Percentiles rank a stretch among this genome's conserved stretches.
Conservation (phyloP, 2,888 invertebrate genomes). For the Aphodius sticticus region DNA sequence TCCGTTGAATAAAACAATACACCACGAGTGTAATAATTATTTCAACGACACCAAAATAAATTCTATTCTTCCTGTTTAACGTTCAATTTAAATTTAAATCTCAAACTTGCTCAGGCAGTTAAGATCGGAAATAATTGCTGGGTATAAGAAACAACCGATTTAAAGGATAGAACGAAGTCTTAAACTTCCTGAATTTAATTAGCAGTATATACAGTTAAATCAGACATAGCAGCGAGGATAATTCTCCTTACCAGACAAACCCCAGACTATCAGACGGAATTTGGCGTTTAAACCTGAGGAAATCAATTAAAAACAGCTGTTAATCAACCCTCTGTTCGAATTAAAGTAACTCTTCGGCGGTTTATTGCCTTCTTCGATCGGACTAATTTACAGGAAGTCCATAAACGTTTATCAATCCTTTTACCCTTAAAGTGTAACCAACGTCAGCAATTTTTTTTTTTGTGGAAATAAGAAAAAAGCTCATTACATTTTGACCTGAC, state of each 20-base stretch:
- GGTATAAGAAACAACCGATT: neutral
- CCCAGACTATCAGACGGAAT: neutral
- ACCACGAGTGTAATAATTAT: neutral
- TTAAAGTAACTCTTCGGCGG: constrained; percentile 57
- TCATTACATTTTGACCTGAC: too few relatives aligned
- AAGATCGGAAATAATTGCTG: neutral
- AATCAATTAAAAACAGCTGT: constrained; percentile 37
- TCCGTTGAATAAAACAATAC: neutral
- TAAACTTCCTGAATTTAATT: constrained; percentile 4
- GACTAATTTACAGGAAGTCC: neutral
- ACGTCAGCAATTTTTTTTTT: too few relatives aligned
- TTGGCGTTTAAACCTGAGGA: constrained; percentile 13
- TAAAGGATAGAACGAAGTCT: neutral
- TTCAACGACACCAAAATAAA: neutral
- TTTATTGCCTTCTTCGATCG: constrained; percentile 44
- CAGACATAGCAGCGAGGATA: neutral
- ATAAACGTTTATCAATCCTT: neutral
- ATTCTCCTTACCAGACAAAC: neutral
- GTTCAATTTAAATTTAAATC: constrained; percentile 4
- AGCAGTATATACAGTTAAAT: neutral
- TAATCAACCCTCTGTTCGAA: constrained; percentile 47
- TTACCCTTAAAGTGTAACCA: too few relatives aligned
- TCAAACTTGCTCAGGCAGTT: neutral
- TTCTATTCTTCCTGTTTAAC: neutral
- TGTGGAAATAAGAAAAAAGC: too few relatives aligned